phyloP scores from a whole-genome alignment of 2,797 vertebrate genomes.

The Melanotaenia pygmaea region DNA sequence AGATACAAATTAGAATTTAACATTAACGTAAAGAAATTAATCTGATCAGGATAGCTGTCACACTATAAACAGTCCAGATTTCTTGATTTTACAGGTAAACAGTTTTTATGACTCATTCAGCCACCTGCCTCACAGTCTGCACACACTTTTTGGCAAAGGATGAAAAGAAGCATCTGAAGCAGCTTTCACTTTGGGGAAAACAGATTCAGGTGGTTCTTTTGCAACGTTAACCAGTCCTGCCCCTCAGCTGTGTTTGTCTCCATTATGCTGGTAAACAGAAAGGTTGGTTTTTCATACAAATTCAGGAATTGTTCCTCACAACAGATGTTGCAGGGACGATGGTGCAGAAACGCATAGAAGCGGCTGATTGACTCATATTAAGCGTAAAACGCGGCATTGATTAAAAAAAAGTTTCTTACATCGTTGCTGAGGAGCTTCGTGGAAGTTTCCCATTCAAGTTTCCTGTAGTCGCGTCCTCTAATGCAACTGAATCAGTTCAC shows the following conservation, averaged over 20 bases:
- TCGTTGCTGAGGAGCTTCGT: background rate
- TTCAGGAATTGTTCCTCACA: too few species aligned
- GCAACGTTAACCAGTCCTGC: too few species aligned
- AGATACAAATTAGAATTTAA: background rate
- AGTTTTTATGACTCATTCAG: background rate
- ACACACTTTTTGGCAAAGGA: background rate
- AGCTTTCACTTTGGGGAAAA: conserved; percentile 41
- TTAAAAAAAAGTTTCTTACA: conserved; percentile 37
- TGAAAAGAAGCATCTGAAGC: conserved; percentile 9
- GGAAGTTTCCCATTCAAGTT: background rate
- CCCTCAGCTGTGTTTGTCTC: conserved; percentile 4
- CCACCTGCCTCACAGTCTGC: background rate
- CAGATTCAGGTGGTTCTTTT: too few species aligned
- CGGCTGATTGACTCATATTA: background rate
- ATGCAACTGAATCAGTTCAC: too few species aligned
- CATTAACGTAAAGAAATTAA: background rate
- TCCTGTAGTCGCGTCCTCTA: background rate
- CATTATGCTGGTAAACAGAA: conserved; percentile 13
- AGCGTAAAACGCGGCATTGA: too few species aligned
- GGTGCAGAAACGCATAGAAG: background rate
- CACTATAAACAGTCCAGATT: conserved; percentile 18
- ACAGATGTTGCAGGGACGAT: background rate
- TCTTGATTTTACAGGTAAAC: background rate
- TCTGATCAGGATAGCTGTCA: conserved; percentile 20
- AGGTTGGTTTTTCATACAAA: too few species aligned